Conservation (phyloP, 1,140 invertebrate genomes). For the Dreissena rostriformis region DNA sequence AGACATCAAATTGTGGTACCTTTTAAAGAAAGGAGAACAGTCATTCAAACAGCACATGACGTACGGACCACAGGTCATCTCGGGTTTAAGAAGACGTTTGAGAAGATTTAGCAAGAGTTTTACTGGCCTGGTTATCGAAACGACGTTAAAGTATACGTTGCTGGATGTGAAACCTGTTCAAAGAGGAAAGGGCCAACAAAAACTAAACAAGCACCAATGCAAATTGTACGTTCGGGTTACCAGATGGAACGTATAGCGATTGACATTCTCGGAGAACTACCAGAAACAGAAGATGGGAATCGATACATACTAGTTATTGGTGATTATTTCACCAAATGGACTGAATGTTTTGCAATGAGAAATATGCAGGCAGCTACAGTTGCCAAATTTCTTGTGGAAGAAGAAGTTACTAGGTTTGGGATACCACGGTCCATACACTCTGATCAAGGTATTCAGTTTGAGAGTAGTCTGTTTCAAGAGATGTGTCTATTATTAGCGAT, state of each 20-base stretch:
- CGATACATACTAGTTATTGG: constrained; percentile 47
- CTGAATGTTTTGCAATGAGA: constrained; percentile 45
- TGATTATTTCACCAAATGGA: constrained; percentile 59
- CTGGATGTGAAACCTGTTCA: constrained; percentile 35
- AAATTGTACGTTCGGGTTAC: neutral
- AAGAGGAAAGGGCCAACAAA: constrained; percentile 39
- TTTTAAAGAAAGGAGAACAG: no score
- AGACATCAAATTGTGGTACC: no score
- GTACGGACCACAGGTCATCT: no score
- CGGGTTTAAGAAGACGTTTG: no score
- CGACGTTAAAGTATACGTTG: neutral
- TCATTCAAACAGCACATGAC: no score
- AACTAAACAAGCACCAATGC: constrained; percentile 23
- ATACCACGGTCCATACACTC: no score
- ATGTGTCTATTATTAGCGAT: no score
- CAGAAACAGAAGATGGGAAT: constrained; percentile 34
- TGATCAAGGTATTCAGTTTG: no score
- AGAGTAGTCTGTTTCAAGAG: no score
- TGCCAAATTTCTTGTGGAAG: no score
- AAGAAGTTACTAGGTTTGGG: no score
- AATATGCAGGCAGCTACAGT: constrained; percentile 22
- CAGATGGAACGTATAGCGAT: constrained; percentile 55
- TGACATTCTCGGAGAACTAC: constrained; percentile 52
- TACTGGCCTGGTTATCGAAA: constrained; percentile 33
- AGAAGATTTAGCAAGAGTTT: no score